Conservation (phyloP, 2,888 invertebrate species). For the Nomada lathburiana region DNA sequence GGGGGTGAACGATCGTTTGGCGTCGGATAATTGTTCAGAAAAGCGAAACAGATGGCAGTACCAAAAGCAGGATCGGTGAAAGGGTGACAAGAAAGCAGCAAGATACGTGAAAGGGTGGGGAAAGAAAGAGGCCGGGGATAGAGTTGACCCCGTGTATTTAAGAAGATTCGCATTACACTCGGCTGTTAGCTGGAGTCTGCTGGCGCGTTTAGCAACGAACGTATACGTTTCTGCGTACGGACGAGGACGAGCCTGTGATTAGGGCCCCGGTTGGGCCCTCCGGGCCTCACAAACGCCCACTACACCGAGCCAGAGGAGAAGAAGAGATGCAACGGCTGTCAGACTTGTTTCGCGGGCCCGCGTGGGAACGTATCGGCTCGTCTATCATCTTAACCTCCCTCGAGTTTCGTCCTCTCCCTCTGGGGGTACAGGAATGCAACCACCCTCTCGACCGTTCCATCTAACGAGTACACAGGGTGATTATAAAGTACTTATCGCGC, state of each 20-base stretch:
- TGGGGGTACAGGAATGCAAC: slow-evolving; percentile 30
- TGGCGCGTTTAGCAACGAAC: slow-evolving; percentile 65
- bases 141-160: slow-evolving; percentile 70
- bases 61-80: too few species aligned
- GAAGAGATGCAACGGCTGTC: slow-evolving; percentile 53
- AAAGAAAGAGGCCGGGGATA: background rate
- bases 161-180: slow-evolving; percentile 70
- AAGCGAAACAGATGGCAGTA: too few species aligned
- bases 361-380: slow-evolving; percentile 83
- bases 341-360: slow-evolving; percentile 67
- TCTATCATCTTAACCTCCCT: slow-evolving; percentile 77
- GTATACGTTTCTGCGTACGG: slow-evolving; percentile 69
- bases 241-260: slow-evolving; percentile 81
- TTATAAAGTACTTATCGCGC: slow-evolving; percentile 69
- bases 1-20: background rate
- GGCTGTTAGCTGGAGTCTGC: slow-evolving; percentile 66
- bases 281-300: slow-evolving; percentile 81
- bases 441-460: slow-evolving; percentile 22
- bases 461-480: slow-evolving; percentile 50
- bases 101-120: background rate
- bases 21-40: background rate
- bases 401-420: slow-evolving; percentile 32
- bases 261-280: slow-evolving; percentile 76
- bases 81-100: background rate
- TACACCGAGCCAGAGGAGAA: slow-evolving; percentile 74